Conservation (phyloP, 2,113 vertebrate genomes). For the Turdus rufiventris region DNA sequence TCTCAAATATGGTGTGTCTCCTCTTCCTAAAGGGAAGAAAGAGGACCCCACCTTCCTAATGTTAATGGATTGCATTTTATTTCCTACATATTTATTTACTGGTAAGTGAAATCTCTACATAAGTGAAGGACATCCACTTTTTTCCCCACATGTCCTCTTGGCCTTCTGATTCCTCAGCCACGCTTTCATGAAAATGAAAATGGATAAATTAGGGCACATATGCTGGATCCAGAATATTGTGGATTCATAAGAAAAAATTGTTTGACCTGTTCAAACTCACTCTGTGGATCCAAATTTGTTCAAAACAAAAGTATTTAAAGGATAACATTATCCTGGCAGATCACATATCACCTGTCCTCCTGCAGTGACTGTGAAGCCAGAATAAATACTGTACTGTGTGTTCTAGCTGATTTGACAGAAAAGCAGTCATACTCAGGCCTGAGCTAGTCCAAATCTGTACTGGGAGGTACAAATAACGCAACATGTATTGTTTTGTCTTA, state of each 20-base stretch:
- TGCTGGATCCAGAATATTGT: background rate
- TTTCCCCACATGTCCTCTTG: background rate
- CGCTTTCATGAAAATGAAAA: background rate
- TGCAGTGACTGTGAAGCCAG: background rate
- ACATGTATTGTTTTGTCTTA: background rate
- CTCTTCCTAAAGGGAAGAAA: background rate
- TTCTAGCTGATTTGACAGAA: background rate
- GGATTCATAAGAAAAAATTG: background rate
- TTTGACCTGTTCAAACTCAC: background rate
- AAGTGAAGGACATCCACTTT: background rate
- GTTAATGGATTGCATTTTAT: background rate
- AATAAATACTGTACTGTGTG: background rate
- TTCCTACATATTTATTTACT: background rate
- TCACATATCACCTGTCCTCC: background rate
- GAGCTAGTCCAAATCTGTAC: background rate
- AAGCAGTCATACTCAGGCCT: background rate
- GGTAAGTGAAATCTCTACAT: background rate
- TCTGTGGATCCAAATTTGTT: background rate
- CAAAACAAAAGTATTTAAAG: background rate
- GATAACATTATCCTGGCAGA: background rate
- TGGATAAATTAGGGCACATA: background rate
- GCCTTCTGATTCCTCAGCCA: background rate
- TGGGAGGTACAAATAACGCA: fast-evolving
- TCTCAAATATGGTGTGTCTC: background rate
- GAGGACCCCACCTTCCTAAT: background rate